Evolutionary conservation across 2,888 invertebrate species (phyloP), one percentile per base, ranked within the genome.

Genomic region (Trichacis sp.): DNA sequence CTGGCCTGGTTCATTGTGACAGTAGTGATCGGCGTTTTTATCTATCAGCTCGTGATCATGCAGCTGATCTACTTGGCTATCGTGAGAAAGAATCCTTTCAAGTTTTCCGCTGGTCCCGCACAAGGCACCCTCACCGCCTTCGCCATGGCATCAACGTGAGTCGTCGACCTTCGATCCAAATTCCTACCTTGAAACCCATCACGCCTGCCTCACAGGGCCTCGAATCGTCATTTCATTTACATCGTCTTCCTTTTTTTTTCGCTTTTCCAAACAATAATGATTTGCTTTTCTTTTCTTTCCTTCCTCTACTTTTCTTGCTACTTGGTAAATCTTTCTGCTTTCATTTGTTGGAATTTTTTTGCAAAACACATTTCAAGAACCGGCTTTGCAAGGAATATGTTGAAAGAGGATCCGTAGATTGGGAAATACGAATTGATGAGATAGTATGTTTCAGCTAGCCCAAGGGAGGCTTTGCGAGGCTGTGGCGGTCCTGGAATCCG

Each of bases 61-160:
- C 95, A 95, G 84, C 84, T 92, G 50, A 89, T 96, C 78, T 96
- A 95, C 86, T 91, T 94, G 84, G 77, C 92, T 62, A 88, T 95
- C 81, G 87, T 94, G 57, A 87, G 91, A 75, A 91, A 91, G 85
- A 96, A 96, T 84, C 95, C 96, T 4, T 94, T 91, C 87, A 91
- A 91, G 82, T 95, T 93, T 87, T 94, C 95, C 86, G 89, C 90
- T 86, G 91, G 92, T 59, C 88, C 95, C 69, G 89, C 93, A 48
- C 92, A 94, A 78, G 93, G 94, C 50, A 91, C 93, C 85, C 88
- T 95, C 64, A 95, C 95, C 51, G 95, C 95, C 43, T 92, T 94
- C 81, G 95, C 95, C 72, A 95, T 95, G 73, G 94, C 95, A 74
- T 95, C 95, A 77, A 95, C 95, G 94, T 94, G 87, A 91, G 92